Evolutionary conservation across 2,888 invertebrate species (phyloP).

Genomic region (Agrochola litura): DNA sequence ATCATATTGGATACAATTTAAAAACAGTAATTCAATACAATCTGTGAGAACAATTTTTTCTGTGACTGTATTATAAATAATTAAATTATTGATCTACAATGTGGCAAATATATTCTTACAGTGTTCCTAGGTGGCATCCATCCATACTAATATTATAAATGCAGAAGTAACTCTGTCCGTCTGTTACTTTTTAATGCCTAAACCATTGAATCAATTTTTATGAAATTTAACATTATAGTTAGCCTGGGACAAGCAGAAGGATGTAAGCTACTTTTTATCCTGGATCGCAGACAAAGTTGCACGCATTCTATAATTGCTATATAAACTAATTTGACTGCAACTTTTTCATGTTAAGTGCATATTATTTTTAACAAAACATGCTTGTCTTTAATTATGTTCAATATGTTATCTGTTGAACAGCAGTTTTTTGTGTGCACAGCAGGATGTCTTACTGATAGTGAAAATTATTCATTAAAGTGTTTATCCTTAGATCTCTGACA

Average conservation of each 20-base stretch:
- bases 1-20: slow-evolving; percentile 8
- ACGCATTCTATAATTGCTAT: not conserved
- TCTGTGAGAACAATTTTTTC: not conserved
- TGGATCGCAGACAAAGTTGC: not conserved
- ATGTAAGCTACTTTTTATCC: not conserved
- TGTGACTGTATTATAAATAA: not conserved
- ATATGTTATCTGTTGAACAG: not conserved
- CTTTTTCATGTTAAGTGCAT: not conserved
- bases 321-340: not conserved
- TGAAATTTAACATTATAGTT: not conserved
- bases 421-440: not conserved
- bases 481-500: not conserved
- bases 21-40: slow-evolving; percentile 21
- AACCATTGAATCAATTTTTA: not conserved
- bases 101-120: not conserved
- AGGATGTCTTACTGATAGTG: not conserved
- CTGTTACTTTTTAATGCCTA: not conserved
- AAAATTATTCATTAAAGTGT: not conserved
- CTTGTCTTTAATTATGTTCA: not conserved
- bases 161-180: no score
- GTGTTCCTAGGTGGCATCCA: not conserved
- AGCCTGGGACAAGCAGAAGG: not conserved
- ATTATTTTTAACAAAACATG: not conserved
- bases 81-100: not conserved
- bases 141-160: not conserved